Percentiles rank a stretch among this genome's conserved stretches.
phyloP scores from a whole-genome alignment of 2,113 vertebrate genomes.

The Cochlearius cochlearius region DNA sequence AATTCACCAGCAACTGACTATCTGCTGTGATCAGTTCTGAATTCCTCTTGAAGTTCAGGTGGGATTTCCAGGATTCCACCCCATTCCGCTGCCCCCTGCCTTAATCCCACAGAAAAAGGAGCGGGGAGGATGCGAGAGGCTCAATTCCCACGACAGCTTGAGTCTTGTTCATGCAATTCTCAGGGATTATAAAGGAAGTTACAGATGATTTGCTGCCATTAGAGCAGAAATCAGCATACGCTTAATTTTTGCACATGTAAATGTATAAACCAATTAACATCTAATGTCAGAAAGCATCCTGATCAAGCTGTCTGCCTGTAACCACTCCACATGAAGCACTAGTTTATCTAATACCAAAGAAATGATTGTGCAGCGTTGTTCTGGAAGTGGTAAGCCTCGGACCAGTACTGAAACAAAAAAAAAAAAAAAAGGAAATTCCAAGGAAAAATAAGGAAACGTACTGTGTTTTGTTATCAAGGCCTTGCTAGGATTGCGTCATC shows the following conservation, averaged over 20 bases:
- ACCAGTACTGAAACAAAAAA: neutral
- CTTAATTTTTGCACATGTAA: neutral
- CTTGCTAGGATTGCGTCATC: neutral
- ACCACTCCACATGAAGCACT: neutral
- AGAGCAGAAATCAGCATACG: neutral
- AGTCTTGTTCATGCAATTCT: neutral
- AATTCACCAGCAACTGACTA: neutral
- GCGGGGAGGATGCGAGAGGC: neutral
- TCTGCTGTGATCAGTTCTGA: neutral
- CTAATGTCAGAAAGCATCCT: neutral
- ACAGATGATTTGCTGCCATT: neutral
- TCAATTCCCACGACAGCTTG: neutral
- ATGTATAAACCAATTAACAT: neutral
- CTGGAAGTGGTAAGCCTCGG: neutral
- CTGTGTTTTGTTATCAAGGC: neutral
- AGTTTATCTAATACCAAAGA: neutral
- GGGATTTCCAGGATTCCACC: neutral
- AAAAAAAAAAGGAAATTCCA: neutral
- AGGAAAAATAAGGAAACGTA: rapidly evolving
- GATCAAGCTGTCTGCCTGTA: neutral
- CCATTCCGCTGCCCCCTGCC: neutral
- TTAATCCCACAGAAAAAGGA: neutral
- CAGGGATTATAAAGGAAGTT: neutral
- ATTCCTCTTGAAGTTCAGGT: neutral
- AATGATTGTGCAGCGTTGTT: neutral